Evolutionary conservation across 2,888 invertebrate genomes (phyloP).

Genomic region (Euplexia lucipara): DNA sequence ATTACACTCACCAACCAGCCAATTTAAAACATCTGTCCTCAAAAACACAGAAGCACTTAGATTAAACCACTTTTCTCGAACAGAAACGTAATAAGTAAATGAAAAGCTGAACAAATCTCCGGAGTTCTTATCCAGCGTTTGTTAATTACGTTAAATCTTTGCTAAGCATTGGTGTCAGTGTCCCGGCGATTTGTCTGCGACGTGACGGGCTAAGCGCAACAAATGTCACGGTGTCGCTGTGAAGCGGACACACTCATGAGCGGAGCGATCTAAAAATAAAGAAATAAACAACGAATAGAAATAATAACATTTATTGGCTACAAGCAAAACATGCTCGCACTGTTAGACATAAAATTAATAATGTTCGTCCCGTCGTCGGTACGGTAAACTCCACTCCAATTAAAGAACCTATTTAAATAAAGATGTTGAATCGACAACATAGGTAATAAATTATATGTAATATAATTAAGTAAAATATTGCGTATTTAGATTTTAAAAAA

Average conservation of each 20-base stretch:
- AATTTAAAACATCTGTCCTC: constrained; percentile 15
- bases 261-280: constrained; percentile 21
- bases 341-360: no score
- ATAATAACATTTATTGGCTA: no score
- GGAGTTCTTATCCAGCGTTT: constrained; percentile 27
- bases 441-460: no score
- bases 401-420: no score
- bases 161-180: constrained; percentile 45
- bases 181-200: constrained; percentile 36
- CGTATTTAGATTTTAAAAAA: no score
- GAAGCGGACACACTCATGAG: constrained; percentile 9
- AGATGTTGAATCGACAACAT: no score
- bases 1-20: not conserved
- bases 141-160: constrained; percentile 58
- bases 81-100: constrained; percentile 40
- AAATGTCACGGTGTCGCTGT: constrained; percentile 46
- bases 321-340: no score
- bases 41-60: not conserved
- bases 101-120: constrained; percentile 48
- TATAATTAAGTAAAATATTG: no score
- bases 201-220: constrained; percentile 55
- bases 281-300: no score
- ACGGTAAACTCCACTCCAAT: no score
- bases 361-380: no score
- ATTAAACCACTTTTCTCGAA: constrained; percentile 14